A percentile compares a stretch with the other conserved stretches of the same genome.
Evolutionary conservation across 2,113 vertebrate species (phyloP).

Genomic region (Cariama cristata): DNA sequence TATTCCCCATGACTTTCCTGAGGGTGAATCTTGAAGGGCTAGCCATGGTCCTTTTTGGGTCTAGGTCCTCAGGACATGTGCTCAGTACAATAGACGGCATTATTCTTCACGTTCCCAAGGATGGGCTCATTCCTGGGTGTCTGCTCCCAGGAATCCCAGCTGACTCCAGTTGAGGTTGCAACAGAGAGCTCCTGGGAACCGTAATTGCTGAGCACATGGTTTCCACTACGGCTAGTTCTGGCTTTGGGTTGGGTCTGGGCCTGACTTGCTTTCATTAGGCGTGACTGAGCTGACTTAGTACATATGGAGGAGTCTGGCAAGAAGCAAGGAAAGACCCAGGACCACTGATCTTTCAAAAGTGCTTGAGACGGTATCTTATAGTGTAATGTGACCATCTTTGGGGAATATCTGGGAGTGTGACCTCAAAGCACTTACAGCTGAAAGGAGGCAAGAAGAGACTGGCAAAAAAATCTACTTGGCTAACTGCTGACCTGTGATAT

Average conservation of each 20-base stretch:
- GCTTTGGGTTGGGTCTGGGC: background rate
- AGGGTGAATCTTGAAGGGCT: background rate
- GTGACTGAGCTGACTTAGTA: background rate
- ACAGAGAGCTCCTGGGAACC: background rate
- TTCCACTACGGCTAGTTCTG: background rate
- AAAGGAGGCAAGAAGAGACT: background rate
- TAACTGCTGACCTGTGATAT: background rate
- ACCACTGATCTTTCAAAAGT: background rate
- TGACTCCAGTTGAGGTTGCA: background rate
- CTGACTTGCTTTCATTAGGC: background rate
- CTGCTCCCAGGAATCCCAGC: background rate
- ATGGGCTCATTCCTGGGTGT: background rate
- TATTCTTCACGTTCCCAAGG: background rate
- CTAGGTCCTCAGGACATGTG: background rate
- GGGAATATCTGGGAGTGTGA: background rate
- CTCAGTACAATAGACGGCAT: background rate
- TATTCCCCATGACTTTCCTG: background rate
- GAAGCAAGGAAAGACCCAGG: background rate
- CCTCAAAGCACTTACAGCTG: background rate
- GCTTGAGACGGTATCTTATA: background rate
- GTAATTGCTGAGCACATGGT: background rate
- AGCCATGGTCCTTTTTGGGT: background rate
- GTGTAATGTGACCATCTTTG: background rate
- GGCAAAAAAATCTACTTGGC: background rate
- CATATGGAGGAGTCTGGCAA: background rate